phyloP scores from a whole-genome alignment of 2,888 invertebrate genomes.

The Thysanoteuthis rhombus region DNA sequence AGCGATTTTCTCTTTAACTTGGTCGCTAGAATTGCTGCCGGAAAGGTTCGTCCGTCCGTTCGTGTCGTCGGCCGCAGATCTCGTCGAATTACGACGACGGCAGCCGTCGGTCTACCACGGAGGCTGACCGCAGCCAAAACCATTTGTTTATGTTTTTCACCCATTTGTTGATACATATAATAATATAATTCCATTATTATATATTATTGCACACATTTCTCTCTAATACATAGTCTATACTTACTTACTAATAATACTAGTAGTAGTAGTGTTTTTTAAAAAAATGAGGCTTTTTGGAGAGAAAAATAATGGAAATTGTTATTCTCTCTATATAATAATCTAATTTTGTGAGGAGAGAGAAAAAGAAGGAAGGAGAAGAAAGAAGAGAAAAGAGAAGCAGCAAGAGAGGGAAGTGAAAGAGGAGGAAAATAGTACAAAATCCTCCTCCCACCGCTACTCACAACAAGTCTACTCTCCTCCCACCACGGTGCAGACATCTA shows the following conservation, averaged over 20 bases:
- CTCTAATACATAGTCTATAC: neutral
- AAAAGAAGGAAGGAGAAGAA: neutral
- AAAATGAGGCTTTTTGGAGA: neutral
- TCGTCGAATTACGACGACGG: slow-evolving; percentile 12
- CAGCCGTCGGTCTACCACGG: neutral
- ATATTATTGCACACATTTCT: neutral
- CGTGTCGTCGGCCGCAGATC: slow-evolving; percentile 12
- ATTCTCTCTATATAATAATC: neutral
- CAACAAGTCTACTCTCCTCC: neutral
- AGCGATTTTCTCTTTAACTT: neutral
- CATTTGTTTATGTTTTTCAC: neutral
- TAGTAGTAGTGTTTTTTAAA: slow-evolving; percentile 12
- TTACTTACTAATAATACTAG: slow-evolving; percentile 12
- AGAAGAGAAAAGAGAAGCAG: neutral
- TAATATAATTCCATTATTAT: neutral
- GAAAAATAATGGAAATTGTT: slow-evolving; percentile 1
- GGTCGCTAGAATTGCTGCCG: neutral
- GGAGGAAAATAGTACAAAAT: neutral
- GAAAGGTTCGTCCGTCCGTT: neutral
- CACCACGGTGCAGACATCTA: neutral
- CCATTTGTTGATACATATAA: slow-evolving; percentile 12
- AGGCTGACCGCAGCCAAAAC: slow-evolving; percentile 12
- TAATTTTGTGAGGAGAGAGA: neutral
- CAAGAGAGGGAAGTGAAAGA: neutral
- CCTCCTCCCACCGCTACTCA: neutral